Base-by-base conservation (phyloP, 2,888 invertebrate genomes). In the Drosophila anomalata region DNA sequence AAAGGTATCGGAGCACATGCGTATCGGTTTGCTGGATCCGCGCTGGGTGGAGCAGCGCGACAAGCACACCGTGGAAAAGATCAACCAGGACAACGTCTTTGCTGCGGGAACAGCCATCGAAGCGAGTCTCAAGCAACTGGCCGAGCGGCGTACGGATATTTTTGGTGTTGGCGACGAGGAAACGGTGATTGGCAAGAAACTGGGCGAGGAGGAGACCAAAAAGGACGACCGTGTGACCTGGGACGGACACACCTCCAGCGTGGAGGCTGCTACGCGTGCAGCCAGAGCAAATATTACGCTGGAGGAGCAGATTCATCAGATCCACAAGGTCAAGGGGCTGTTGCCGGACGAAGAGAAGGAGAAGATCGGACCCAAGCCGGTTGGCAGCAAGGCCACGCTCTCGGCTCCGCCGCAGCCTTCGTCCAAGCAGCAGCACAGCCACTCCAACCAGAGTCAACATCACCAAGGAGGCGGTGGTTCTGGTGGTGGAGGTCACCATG, bases 81-180 rank as follows among this genome's bases (percentile, higher is more conserved):
- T 96, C 78, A 97, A 98, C 78, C 97, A 98, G 87, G 97, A 97
- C 87, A 96, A 92, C 73, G 92, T 91, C 2, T 91, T 90, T 65
- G 91, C 91, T 12, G 91, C 89, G 90, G 94, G 96, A 54, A 95
- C 97, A 26, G 97, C 98, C n/a, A 98, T 99, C 88, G 98, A 98
- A 90, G 97, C 97, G 42, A 98, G 97, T 89, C 94, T 99, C 89
- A 98, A 98, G 91, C 96, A 97, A 90, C 93, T 99, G 88, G 99
- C 99, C 0, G 99, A 99, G 91, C 95, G 99, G 79, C 98, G 99
- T 95, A 99, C 99, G 1, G 99, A 99, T 94, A 99, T 99, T 92
- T 99, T 99, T 93, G 99, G 99, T 92, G 97, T 98, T 72, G 99
- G 99, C 63, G 97, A 97, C 91, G 99, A 99, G 91, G 99, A 99